Evolutionary conservation across 2,113 vertebrate genomes (phyloP).

Genomic region (Corydoras maculifer): DNA sequence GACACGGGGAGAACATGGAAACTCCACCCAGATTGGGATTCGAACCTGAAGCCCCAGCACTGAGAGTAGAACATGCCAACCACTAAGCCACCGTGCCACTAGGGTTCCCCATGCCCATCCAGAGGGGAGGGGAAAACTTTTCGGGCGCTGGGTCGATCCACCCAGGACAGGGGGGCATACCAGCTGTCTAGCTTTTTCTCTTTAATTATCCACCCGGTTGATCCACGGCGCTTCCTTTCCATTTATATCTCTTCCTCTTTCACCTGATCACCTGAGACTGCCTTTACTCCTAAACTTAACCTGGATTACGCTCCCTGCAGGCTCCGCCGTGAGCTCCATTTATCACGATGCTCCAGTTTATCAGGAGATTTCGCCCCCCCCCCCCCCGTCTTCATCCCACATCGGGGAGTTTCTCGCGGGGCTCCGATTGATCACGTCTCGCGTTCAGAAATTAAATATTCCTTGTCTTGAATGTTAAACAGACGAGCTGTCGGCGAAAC

Average conservation of each 20-base stretch:
- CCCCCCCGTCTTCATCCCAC: constrained; percentile 36
- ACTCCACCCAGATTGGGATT: too few relatives aligned
- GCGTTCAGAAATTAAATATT: not conserved
- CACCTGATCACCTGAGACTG: constrained; percentile 56
- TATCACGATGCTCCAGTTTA: constrained; percentile 71
- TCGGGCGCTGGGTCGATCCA: too few relatives aligned
- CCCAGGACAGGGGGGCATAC: too few relatives aligned
- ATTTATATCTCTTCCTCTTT: constrained; percentile 48
- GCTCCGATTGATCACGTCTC: constrained; percentile 6
- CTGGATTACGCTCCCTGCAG: constrained; percentile 60
- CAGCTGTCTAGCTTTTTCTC: not conserved
- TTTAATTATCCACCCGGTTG: not conserved
- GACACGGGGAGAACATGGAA: too few relatives aligned
- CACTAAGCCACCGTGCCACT: too few relatives aligned
- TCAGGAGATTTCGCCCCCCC: constrained; percentile 53
- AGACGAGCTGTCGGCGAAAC: not conserved
- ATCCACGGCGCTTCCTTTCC: constrained; percentile 33
- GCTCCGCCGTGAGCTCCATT: constrained; percentile 63
- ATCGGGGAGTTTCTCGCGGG: constrained; percentile 22
- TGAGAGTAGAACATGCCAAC: too few relatives aligned
- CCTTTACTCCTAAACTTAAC: constrained; percentile 59
- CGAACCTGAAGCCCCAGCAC: too few relatives aligned
- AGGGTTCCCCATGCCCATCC: too few relatives aligned
- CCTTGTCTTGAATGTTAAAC: not conserved
- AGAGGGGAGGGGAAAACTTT: too few relatives aligned